Percentiles rank a stretch among this genome's conserved stretches.
Evolutionary conservation across 2,113 vertebrate genomes (phyloP).

Genomic region (Apistogramma diplotaenia): DNA sequence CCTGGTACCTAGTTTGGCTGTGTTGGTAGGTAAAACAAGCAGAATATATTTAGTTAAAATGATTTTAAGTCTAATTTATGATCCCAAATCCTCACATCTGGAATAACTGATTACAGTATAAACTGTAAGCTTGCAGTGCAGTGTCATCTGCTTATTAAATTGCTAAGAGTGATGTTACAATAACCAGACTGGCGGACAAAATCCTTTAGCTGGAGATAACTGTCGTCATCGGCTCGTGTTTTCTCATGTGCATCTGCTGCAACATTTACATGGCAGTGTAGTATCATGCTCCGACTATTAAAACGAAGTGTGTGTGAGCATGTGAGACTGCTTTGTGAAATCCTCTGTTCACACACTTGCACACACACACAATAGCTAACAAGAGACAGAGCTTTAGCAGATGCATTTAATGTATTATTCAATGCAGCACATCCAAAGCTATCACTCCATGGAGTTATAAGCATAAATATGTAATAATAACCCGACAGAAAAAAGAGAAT

Average conservation of each 20-base stretch:
- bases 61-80: too few relatives aligned
- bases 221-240: background rate
- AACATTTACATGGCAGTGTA: background rate
- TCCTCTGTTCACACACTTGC: constrained; percentile 14
- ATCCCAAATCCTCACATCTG: too few relatives aligned
- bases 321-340: constrained; percentile 17
- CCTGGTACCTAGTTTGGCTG: background rate
- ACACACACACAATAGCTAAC: constrained; percentile 39
- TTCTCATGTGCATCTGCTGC: background rate
- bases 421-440: constrained; percentile 59
- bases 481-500: constrained; percentile 13
- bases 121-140: background rate
- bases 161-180: background rate
- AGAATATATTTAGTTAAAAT: too few relatives aligned
- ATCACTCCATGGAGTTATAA: constrained; percentile 54
- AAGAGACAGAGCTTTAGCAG: constrained; percentile 55
- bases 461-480: constrained; percentile 74
- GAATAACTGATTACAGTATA: too few relatives aligned
- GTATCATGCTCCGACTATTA: background rate
- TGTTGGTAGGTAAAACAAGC: too few relatives aligned
- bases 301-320: constrained; percentile 9
- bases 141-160: background rate
- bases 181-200: background rate
- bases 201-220: background rate
- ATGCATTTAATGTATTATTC: constrained; percentile 78